These are phyloP conservation scores for Planococcus citri DNA, from an alignment of 1,140 invertebrate species.

Conservation along the genomic window DNA sequence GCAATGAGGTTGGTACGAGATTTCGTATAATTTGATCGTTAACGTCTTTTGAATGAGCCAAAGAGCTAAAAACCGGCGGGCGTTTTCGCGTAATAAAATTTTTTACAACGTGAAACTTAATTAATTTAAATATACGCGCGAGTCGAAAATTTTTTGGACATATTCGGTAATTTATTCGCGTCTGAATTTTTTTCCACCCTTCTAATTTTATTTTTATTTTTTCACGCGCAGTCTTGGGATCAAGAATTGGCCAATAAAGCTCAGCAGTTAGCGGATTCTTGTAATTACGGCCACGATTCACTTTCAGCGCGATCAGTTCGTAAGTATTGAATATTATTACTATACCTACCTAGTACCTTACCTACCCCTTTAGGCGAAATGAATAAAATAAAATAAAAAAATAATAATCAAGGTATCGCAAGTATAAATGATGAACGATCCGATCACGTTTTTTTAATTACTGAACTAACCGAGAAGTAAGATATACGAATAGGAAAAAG, in stretches of 20 bases:
- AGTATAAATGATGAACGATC: too few species aligned
- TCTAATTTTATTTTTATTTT: conserved; percentile 4
- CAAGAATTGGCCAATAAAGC: conserved; percentile 67
- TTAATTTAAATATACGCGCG: neutral
- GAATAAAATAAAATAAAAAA: conserved; percentile 18
- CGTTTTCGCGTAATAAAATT: neutral
- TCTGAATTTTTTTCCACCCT: too few species aligned
- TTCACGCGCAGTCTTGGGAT: conserved; percentile 58
- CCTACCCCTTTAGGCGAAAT: neutral
- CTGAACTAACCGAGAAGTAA: neutral
- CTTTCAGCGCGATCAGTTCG: conserved; percentile 39
- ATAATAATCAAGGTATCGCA: neutral
- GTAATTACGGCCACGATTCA: conserved; percentile 58
- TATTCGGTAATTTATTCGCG: neutral
- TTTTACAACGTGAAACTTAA: neutral
- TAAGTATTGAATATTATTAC: conserved; percentile 41
- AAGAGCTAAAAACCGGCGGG: neutral
- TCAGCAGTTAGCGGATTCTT: conserved; percentile 69
- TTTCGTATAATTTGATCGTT: neutral
- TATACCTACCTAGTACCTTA: neutral
- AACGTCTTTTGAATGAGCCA: conserved; percentile 4
- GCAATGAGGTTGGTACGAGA: neutral
- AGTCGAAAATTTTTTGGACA: neutral
- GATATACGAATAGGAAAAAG: too few species aligned
- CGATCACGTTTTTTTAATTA: too few species aligned